These are phyloP conservation scores for Hyperoplus lanceolatus DNA, from an alignment of 2,797 vertebrate genomes.

Conservation along the genomic window DNA sequence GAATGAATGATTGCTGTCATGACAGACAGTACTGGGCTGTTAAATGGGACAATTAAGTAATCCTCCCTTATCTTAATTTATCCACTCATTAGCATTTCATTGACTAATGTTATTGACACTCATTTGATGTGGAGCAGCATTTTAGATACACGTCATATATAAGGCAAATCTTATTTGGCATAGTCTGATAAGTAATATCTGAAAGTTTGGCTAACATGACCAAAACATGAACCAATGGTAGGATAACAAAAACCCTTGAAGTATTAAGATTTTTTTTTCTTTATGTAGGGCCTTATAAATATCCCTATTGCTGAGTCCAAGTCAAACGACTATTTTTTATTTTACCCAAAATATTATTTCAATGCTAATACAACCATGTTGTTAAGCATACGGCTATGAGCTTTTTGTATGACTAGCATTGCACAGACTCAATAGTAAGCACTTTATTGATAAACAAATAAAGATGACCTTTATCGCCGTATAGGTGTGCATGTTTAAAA, in stretches of 20 bases:
- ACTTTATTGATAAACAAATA: conserved; percentile 23
- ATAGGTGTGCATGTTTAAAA: conserved; percentile 28
- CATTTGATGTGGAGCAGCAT: conserved; percentile 50
- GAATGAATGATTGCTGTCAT: conserved; percentile 67
- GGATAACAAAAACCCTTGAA: not conserved
- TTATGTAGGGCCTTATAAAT: not conserved
- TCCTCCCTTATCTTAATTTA: conserved; percentile 53
- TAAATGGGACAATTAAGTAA: conserved; percentile 51
- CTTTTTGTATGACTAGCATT: conserved; percentile 9
- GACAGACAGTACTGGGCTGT: conserved; percentile 39
- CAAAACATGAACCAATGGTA: not conserved
- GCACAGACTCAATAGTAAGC: conserved; percentile 5
- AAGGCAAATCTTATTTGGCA: conserved; percentile 44
- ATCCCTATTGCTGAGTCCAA: not conserved
- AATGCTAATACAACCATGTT: conserved; percentile 1
- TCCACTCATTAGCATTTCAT: conserved; percentile 65
- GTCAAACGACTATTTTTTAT: not conserved
- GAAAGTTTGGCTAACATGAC: conserved; percentile 26
- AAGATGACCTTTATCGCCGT: not conserved
- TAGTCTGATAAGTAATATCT: conserved; percentile 12
- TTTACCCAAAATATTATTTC: not conserved
- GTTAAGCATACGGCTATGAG: conserved; percentile 1
- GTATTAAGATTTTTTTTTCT: not conserved
- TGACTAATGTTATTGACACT: conserved; percentile 54
- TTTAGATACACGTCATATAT: conserved; percentile 47